Conservation (phyloP, 2,113 vertebrate genomes). For the Isurus oxyrinchus region DNA sequence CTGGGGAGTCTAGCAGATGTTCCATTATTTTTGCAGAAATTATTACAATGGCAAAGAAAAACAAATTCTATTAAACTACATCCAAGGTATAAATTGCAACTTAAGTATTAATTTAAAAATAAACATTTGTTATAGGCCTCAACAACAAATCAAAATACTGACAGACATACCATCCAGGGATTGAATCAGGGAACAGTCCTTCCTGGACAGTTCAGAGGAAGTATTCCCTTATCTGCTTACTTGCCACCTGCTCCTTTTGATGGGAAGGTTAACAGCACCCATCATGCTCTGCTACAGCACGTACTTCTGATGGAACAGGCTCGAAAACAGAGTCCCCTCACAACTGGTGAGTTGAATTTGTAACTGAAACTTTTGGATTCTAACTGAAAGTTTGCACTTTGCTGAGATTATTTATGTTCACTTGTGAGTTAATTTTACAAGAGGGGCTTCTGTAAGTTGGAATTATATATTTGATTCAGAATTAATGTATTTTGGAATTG, state of each 20-base stretch:
- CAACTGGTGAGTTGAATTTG: conserved; percentile 64
- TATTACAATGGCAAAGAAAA: conserved; percentile 26
- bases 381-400: background rate
- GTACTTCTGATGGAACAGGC: conserved; percentile 93
- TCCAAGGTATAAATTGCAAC: conserved; percentile 46
- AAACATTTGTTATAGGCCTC: conserved; percentile 63
- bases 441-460: background rate
- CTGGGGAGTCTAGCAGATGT: background rate
- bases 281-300: conserved; percentile 93
- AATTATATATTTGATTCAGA: background rate
- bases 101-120: conserved; percentile 34
- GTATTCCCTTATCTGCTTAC: conserved; percentile 56
- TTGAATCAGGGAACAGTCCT: conserved; percentile 68
- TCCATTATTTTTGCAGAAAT: background rate
- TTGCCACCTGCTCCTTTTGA: conserved; percentile 71
- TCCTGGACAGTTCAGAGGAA: conserved; percentile 72
- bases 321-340: conserved; percentile 87
- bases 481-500: background rate
- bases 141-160: conserved; percentile 67
- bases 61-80: conserved; percentile 44
- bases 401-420: background rate
- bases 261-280: conserved; percentile 85
- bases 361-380: conserved; percentile 3
- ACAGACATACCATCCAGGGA: conserved; percentile 51
- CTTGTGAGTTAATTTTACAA: background rate